phyloP scores from a whole-genome alignment of 2,888 invertebrate genomes.

The Ypsolopha scabrella region DNA sequence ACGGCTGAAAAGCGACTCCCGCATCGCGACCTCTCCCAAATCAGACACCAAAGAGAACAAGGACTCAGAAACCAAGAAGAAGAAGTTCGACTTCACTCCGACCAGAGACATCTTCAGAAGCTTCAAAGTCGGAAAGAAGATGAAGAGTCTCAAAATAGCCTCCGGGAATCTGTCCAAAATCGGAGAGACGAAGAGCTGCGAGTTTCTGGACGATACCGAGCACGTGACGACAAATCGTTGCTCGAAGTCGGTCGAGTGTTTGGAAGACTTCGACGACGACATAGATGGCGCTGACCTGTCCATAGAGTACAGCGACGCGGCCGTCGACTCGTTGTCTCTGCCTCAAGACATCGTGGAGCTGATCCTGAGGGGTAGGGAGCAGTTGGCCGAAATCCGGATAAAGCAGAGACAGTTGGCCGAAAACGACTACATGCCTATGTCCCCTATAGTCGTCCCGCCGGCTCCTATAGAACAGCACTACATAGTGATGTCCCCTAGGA shows the following conservation, averaged over 20 bases:
- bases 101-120: conserved; percentile 58
- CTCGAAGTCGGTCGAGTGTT: conserved; percentile 53
- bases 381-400: conserved; percentile 28
- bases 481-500: conserved; percentile 53
- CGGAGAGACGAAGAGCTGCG: conserved; percentile 58
- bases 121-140: conserved; percentile 53
- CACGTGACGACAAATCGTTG: conserved; percentile 38
- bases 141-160: conserved; percentile 46
- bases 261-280: conserved; percentile 35
- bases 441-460: conserved; percentile 38
- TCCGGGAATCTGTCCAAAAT: conserved; percentile 28
- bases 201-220: conserved; percentile 48
- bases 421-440: conserved; percentile 55
- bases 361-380: conserved; percentile 35
- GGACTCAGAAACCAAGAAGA: conserved; percentile 55
- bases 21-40: conserved; percentile 40
- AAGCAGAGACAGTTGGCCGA: conserved; percentile 27
- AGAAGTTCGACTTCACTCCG: conserved; percentile 62
- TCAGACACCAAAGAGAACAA: conserved; percentile 49
- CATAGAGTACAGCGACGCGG: conserved; percentile 37
- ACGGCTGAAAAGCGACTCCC: conserved; percentile 63
- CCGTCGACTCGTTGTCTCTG: conserved; percentile 34
- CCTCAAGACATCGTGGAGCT: conserved; percentile 54
- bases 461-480: conserved; percentile 45
- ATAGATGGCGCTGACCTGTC: conserved; percentile 37